Evolutionary conservation across 30 jellyfish, hydroid and myxozoan genomes (phyloP).

Genomic region (Pelagia noctiluca): DNA sequence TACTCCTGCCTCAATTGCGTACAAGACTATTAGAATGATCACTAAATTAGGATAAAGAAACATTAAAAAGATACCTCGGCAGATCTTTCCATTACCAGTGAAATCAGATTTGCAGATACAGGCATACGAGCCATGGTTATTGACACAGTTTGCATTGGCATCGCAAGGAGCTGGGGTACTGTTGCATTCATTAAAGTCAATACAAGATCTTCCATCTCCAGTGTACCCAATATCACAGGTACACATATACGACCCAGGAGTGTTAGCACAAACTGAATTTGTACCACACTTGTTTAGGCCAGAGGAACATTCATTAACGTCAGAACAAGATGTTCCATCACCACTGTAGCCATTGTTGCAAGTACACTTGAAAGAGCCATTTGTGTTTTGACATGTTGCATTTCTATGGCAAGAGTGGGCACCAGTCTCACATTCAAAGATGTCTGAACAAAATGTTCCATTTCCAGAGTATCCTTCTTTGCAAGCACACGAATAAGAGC

Average conservation of each 20-base stretch:
- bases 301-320: background rate
- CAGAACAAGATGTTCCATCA: constrained; percentile 3
- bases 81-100: background rate
- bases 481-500: constrained; percentile 12
- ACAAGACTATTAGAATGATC: too few species aligned
- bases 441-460: background rate
- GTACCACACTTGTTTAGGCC: background rate
- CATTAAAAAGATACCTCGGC: too few species aligned
- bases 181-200: background rate
- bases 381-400: constrained; percentile 3
- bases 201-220: constrained; percentile 5
- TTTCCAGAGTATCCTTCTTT: too few species aligned
- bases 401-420: background rate
- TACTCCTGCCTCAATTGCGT: too few species aligned
- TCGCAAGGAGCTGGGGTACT: background rate
- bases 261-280: constrained; percentile 6
- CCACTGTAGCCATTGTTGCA: constrained; percentile 5
- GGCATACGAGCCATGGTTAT: background rate
- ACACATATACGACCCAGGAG: background rate
- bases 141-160: constrained; percentile 7
- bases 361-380: constrained; percentile 4
- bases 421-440: background rate
- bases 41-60: too few species aligned
- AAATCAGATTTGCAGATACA: background rate
- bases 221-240: background rate